Base-by-base conservation (phyloP, 2,113 vertebrate species). In the Rhinopomastus cyanomelas region DNA sequence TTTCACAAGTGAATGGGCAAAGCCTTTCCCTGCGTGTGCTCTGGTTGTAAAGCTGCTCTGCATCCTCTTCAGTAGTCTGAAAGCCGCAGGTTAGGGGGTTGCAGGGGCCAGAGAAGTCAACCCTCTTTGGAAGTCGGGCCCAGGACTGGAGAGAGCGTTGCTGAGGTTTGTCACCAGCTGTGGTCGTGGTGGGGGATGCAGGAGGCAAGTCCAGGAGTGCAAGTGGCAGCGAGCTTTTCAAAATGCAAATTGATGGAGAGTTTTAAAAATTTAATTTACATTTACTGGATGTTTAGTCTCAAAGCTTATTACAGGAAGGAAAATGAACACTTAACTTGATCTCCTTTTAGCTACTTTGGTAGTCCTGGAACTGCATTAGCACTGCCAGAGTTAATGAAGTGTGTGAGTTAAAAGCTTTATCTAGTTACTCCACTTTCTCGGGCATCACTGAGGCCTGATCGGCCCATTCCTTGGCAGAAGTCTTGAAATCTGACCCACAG, bases 1-100 rank as follows among this genome's bases (percentile, higher is more conserved):
- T 81, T 85, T 81, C 86, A 61, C 66, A 80, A 89, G 84, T 78
- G 87, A 61, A 73, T 88, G 93, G 49, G 83, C 22, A 89, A 49
- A 64, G 72, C 44, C 53, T 30, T 12, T 61, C 61, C 46, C 52
- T 95, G 48, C 52, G 83, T 93, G 49, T 0, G 4, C 32, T 48
- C n/a, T 69, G 68, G 53, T 51, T 55, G 46, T 53, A n/a, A 39
- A 71, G 77, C 92, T 95, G 69, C 36, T 1, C 0, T 5, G 8
- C 34, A 12, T 78, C 61, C 39, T 88, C 51, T 46, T 39, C 6
- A 2, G 0, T 51, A 76, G 66, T 25, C 46, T 52, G 32, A 76
- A 85, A 85, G 32, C 32, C 72, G 49, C 34, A 30, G 55, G 57
- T 69, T 5, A 69, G 7, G 14, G 7, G n/a, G 49, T 76, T 57